Percentiles rank a stretch among this genome's conserved stretches.
These are phyloP conservation scores for Lates calcarifer DNA, from an alignment of 2,113 vertebrate species.

Conservation along the genomic window DNA sequence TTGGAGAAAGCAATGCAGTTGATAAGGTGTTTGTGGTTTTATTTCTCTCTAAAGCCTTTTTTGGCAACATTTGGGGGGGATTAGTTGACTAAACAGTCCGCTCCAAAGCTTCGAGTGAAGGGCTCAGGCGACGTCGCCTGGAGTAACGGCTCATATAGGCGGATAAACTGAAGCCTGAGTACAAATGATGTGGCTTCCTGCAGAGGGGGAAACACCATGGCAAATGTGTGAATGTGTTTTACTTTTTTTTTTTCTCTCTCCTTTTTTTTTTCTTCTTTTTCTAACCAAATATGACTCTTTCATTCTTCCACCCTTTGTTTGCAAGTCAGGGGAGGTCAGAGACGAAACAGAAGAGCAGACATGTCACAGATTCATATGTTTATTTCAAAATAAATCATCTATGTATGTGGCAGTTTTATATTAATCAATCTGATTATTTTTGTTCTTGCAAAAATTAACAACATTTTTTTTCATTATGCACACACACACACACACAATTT, in stretches of 20 bases:
- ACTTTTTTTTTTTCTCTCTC: neutral
- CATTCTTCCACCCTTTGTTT: conserved; percentile 14
- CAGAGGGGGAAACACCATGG: conserved; percentile 72
- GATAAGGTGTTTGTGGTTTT: conserved; percentile 20
- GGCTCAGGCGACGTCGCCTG: conserved; percentile 33
- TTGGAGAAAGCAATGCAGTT: conserved; percentile 21
- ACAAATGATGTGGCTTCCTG: conserved; percentile 79
- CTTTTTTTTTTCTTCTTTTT: conserved; percentile 4
- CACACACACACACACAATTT: no score
- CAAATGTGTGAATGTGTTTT: conserved; percentile 61
- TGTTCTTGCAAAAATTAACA: neutral
- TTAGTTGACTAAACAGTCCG: conserved; percentile 28
- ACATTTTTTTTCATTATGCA: neutral
- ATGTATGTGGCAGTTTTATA: conserved; percentile 22
- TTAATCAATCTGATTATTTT: conserved; percentile 19
- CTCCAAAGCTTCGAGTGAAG: conserved; percentile 23
- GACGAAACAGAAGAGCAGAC: conserved; percentile 19
- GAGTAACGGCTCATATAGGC: conserved; percentile 55
- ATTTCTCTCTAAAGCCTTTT: conserved; percentile 38
- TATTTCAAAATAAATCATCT: conserved; percentile 56
- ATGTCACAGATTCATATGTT: conserved; percentile 10
- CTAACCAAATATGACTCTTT: conserved; percentile 36
- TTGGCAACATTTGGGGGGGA: neutral
- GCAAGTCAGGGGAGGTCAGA: conserved; percentile 21
- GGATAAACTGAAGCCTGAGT: conserved; percentile 60